phyloP scores from a whole-genome alignment of 2,888 invertebrate genomes.

The Lithophane semibrunnea region DNA sequence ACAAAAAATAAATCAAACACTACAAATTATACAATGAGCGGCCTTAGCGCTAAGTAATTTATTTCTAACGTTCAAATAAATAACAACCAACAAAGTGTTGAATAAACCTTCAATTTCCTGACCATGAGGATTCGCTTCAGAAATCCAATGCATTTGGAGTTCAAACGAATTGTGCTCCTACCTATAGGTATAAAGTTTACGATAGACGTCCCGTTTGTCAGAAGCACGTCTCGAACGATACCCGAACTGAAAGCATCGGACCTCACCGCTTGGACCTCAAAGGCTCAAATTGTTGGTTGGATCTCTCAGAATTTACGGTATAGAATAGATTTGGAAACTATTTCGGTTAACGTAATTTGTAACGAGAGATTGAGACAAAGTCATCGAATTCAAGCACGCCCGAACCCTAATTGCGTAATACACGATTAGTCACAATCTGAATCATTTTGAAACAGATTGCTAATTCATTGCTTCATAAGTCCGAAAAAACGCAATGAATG shows the following conservation, averaged over 20 bases:
- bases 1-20: no score
- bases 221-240: constrained; percentile 19
- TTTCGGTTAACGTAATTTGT: constrained; percentile 13
- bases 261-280: constrained; percentile 39
- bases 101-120: constrained; percentile 24
- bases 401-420: no score
- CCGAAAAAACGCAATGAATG: no score
- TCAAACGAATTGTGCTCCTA: constrained; percentile 28
- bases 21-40: no score
- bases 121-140: constrained; percentile 8
- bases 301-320: constrained; percentile 18
- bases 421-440: no score
- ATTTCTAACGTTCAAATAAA: neutral
- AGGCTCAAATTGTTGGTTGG: constrained; percentile 39
- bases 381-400: no score
- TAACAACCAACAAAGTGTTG: neutral
- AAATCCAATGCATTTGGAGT: constrained; percentile 20
- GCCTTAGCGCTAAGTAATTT: neutral
- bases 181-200: constrained; percentile 20
- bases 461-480: no score
- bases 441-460: no score
- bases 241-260: constrained; percentile 20
- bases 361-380: neutral
- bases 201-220: constrained; percentile 23
- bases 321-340: constrained; percentile 17